A percentile compares a stretch with the other conserved stretches of the same genome.
These are phyloP conservation scores for Varanus salvator DNA, from an alignment of 2,113 vertebrate species.

Conservation along the genomic window DNA sequence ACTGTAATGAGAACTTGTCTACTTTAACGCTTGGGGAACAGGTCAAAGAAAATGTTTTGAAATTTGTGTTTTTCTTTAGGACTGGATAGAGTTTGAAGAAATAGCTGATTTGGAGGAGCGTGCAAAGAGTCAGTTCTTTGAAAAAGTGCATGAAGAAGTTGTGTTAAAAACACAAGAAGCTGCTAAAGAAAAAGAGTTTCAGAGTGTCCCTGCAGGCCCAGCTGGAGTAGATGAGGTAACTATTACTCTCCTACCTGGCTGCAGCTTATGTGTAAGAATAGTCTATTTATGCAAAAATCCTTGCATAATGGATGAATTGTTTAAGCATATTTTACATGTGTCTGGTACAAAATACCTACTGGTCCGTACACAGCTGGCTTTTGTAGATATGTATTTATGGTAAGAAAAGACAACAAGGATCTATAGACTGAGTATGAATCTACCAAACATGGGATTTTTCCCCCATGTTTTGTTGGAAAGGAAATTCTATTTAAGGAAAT, in stretches of 20 bases:
- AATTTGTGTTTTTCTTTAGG: conserved; percentile 76
- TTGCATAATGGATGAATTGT: neutral
- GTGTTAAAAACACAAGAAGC: conserved; percentile 96
- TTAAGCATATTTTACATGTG: neutral
- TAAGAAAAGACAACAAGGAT: neutral
- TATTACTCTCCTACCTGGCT: neutral
- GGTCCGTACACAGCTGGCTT: neutral
- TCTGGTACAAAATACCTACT: neutral
- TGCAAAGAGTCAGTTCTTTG: conserved; percentile 97
- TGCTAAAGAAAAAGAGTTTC: conserved; percentile 94
- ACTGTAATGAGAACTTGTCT: neutral
- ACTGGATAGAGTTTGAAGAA: conserved; percentile 99
- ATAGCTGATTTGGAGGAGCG: conserved; percentile 97
- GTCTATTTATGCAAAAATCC: neutral
- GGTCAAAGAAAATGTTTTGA: neutral
- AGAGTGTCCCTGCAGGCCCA: conserved; percentile 92
- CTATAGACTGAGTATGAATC: neutral
- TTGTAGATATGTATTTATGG: neutral
- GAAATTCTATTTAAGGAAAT: neutral
- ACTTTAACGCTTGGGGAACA: neutral
- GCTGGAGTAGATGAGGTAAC: conserved; percentile 93
- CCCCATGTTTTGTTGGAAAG: neutral
- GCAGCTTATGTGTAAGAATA: neutral
- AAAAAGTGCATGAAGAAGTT: conserved; percentile 97
- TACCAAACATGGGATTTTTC: neutral